Evolutionary conservation across 2,113 vertebrate genomes (phyloP).

Genomic region (Vidua macroura): DNA sequence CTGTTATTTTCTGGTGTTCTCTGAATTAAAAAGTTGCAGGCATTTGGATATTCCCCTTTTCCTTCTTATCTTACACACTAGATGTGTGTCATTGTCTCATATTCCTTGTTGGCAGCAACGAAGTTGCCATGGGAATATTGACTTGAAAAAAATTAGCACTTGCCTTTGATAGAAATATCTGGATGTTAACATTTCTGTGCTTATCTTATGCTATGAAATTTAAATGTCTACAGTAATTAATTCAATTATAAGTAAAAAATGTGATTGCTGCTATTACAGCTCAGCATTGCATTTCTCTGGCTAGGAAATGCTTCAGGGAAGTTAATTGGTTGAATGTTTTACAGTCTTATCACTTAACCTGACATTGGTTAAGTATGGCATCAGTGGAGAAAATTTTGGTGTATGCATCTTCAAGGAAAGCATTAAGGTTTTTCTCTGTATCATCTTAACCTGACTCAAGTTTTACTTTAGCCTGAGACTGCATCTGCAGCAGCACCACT

Average conservation of each 20-base stretch:
- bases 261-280: background rate
- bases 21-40: background rate
- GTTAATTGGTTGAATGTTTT: background rate
- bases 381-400: background rate
- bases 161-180: background rate
- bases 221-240: background rate
- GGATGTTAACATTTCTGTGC: background rate
- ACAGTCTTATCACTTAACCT: background rate
- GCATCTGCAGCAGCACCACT: background rate
- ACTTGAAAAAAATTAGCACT: background rate
- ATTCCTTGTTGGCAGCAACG: background rate
- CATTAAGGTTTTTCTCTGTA: background rate
- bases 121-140: slow-evolving; percentile 33
- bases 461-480: background rate
- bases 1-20: background rate
- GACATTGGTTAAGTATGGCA: background rate
- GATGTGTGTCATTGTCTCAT: background rate
- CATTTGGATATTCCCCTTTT: background rate
- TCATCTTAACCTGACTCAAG: background rate
- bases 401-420: background rate
- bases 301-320: background rate
- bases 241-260: background rate
- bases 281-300: background rate
- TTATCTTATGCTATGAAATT: background rate
- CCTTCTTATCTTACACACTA: background rate